Evolutionary conservation across 2,888 invertebrate genomes (phyloP), one percentile per base, ranked within the genome.

Genomic region (Tachina lurida): DNA sequence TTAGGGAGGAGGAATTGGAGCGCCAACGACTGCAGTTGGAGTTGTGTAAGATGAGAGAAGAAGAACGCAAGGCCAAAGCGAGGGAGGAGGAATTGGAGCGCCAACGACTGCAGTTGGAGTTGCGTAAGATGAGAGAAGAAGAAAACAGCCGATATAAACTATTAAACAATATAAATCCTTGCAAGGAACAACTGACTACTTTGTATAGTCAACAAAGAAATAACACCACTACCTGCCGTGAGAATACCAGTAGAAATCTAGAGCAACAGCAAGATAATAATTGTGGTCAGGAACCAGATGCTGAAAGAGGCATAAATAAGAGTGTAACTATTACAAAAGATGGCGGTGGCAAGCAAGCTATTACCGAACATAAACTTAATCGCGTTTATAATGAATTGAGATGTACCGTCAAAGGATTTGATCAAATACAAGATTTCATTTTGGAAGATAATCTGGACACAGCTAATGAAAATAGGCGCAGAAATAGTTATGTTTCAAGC

Each of bases 321-420:
- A 47, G 13, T 8, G 49, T 13, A 43, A 31, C 7, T 31, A 1
- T 7, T 31, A 7, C 31, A 31, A 31, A 1, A 31, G 31, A 31
- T 31, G 31, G 7, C 31, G 31, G 31, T 7, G 31, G 31, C 31
- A 31, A 31, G 31, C 31, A 31, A 31, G 5, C 31, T 31, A 31
- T 0, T 31, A 3, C 41, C 58, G 45, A 65, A 8, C 15, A 43
- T 17, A 74, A 76, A 73, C 39, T 71, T 0, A 77, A 58, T 68
- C 81, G 85, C 5, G 45, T 70, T 19, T 78, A 84, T 52, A 87
- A 75, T 12, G 80, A 83, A 56, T 76, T 88, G 22, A 76, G 81
- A 12, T 87, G 88, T 22, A 87, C 86, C 43, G 15, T 87, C 43
- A 87, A 81, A n/a, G 88, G 88, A 4, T 88, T 85, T 63, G 83